Conservation (phyloP, 37 sponge, comb jelly and placozoan species). For the Oopsacas minuta region DNA sequence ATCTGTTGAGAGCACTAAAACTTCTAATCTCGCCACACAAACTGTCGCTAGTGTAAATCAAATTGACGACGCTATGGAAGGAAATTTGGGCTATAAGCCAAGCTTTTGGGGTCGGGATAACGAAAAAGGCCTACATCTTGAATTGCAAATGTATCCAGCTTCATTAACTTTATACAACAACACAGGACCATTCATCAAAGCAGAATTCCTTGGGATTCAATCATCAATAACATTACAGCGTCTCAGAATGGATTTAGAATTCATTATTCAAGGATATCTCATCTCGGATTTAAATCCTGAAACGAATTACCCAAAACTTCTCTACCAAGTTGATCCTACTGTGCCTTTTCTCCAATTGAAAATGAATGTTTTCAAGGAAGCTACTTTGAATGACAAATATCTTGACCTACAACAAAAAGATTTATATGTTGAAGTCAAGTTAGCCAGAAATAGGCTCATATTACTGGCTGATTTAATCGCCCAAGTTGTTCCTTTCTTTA, state of each 20-base stretch:
- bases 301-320: neutral
- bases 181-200: neutral
- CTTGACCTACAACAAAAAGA: neutral
- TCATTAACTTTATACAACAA: neutral
- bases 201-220: slow-evolving; percentile 17
- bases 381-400: neutral
- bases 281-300: slow-evolving; percentile 5
- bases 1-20: neutral
- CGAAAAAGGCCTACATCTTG: slow-evolving; percentile 2
- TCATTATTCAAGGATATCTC: neutral
- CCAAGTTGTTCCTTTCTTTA: slow-evolving; percentile 3
- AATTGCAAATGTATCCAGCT: neutral
- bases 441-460: neutral
- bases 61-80: neutral
- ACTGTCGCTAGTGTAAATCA: neutral
- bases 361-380: slow-evolving; percentile 18
- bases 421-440: neutral
- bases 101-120: slow-evolving; percentile 2
- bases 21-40: neutral
- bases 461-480: neutral
- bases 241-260: neutral
- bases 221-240: slow-evolving; percentile 13
- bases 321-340: neutral
- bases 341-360: neutral
- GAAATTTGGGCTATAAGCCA: neutral